Evolutionary conservation across 2,797 vertebrate genomes (phyloP).

Genomic region (Loriculus beryllinus): DNA sequence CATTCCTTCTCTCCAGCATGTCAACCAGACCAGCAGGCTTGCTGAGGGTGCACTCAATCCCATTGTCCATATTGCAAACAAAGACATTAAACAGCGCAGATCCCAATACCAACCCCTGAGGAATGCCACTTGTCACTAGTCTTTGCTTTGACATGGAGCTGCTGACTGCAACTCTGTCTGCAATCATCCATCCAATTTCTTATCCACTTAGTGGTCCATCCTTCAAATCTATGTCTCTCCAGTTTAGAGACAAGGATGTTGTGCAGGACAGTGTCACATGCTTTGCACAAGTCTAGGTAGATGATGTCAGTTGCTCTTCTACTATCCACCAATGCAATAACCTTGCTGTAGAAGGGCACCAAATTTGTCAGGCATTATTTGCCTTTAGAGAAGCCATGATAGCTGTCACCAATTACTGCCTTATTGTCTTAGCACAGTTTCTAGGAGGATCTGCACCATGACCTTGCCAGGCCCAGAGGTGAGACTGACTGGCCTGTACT

Average conservation of each 20-base stretch:
- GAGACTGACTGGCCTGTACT: background rate
- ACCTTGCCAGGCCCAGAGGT: background rate
- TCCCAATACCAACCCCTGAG: background rate
- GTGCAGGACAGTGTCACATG: background rate
- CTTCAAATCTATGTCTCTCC: background rate
- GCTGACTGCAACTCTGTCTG: background rate
- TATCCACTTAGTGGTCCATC: background rate
- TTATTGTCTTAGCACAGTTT: background rate
- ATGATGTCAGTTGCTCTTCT: background rate
- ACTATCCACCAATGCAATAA: background rate
- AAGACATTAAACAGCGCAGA: background rate
- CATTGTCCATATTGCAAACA: background rate
- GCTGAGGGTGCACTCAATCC: background rate
- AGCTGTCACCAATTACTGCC: background rate
- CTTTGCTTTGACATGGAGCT: background rate
- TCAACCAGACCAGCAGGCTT: background rate
- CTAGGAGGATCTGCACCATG: background rate
- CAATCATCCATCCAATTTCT: background rate
- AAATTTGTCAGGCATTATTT: background rate
- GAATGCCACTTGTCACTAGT: background rate
- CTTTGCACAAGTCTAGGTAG: background rate
- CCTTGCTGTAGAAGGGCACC: background rate
- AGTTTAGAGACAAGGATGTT: background rate
- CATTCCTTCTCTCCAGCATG: background rate
- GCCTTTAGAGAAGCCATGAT: background rate